These are phyloP conservation scores for Peromyscus aztecus DNA, from an alignment of 2,797 vertebrate species.

Conservation along the genomic window DNA sequence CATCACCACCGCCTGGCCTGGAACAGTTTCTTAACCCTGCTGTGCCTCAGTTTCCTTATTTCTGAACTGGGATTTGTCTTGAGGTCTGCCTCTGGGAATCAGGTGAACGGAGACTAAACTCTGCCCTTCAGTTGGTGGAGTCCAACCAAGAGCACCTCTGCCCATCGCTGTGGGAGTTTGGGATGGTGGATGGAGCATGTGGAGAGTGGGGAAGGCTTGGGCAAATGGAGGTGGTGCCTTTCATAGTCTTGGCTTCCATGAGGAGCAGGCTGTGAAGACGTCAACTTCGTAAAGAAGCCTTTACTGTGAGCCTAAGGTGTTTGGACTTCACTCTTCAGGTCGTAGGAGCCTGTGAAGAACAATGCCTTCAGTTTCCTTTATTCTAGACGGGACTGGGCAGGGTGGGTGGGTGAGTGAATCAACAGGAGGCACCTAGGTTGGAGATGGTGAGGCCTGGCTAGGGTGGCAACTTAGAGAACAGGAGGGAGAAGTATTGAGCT, in stretches of 20 bases:
- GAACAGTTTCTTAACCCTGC: not conserved
- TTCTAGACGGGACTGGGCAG: not conserved
- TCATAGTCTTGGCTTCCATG: not conserved
- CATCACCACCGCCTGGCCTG: too few relatives aligned
- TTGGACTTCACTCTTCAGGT: not conserved
- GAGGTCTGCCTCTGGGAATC: not conserved
- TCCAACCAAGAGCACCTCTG: not conserved
- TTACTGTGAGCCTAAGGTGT: not conserved
- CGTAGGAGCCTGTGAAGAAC: not conserved
- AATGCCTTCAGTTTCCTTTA: not conserved
- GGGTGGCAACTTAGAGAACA: not conserved
- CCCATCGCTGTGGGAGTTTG: not conserved
- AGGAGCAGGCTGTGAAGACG: not conserved
- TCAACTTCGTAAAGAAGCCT: not conserved
- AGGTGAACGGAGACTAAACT: not conserved
- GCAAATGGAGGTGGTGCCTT: not conserved
- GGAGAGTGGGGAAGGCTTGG: not conserved
- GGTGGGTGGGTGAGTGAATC: too few relatives aligned
- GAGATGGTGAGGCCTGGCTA: accelerated
- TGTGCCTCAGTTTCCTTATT: not conserved
- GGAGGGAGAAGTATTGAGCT: not conserved
- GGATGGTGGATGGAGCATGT: not conserved
- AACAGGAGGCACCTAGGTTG: not conserved
- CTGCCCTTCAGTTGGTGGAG: not conserved
- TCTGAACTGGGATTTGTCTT: not conserved